Evolutionary conservation across 2,797 vertebrate genomes (phyloP), one percentile per base, ranked within the genome.

Genomic region (Glyptemys insculpta): DNA sequence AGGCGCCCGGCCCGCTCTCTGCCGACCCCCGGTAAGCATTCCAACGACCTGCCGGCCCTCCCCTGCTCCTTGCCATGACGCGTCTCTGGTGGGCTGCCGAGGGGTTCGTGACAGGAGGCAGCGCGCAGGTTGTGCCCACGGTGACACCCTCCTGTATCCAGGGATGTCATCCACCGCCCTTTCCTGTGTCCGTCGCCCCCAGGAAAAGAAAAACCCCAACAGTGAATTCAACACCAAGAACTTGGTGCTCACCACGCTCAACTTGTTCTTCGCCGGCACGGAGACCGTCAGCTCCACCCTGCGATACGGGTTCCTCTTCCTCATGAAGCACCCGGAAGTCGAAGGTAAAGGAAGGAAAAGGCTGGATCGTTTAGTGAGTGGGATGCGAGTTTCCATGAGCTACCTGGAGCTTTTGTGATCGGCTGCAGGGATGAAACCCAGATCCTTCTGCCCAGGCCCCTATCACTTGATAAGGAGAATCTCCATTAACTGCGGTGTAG

Each of bases 251-350:
- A 88, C 81, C 18, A 34, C 74, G 2, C 52, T 94, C n/a, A 74
- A 95, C 47, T 21, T 96, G 12, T 90, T 97, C 78, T 92, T 95
- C 41, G 91, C 78, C 23, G 94, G 93, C 18, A 97, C 95, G 2
- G 95, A 95, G 90, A 86, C 95, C 1, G 79, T 83, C 25, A 92
- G 95, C 87, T 84, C 91, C n/a, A 95, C 96, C 4, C 74, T 95
- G 52, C 62, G 83, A 49, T 92, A 62, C 0, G 68, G 79, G 2
- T 87, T 95, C n/a, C 82, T 96, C 31, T 25, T 92, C 47, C 86
- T 95, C 9, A 72, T 94, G 65, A 96, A 92, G 57, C n/a, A 96
- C 50, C 95, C 95, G 0, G 79, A 93, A 14, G 88, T 93, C 16
- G 72, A 90, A 91, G 95, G 94, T 95, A 57, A 16, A 78, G 29